Base-by-base conservation (phyloP, 2,888 invertebrate species). In the Petrolisthes cinctipes region DNA sequence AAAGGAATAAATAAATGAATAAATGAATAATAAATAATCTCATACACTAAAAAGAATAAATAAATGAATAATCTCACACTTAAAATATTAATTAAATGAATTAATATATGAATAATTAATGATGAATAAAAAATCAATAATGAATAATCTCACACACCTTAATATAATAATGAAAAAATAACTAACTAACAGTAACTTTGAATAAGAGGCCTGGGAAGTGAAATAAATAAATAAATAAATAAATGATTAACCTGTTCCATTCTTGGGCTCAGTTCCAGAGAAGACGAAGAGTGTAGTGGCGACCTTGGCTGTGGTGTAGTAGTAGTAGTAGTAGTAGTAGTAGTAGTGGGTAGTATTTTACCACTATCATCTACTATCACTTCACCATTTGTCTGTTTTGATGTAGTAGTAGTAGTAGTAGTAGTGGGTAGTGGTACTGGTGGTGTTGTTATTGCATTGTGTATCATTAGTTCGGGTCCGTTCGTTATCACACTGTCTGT, bases 211-310 rank as follows among this genome's bases (percentile, higher is more conserved):
- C n/a, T n/a, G n/a, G n/a, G n/a, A n/a, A n/a, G n/a, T n/a, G n/a
- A n/a, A n/a, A 37, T 37, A 37, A 37, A 37, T 37, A 37, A 37
- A 37, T 37, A 37, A 37, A 54, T 17, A 17, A 80, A 56, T 23
- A 56, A 37, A 4, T 82, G 57, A 57, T 20, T 81, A 57, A 89
- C 90, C 80, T 92, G 91, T 78, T 92, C 92, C 86, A 92, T 91
- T 54, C 91, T 85, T 9, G 91, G 92, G 81, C 91, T 91, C 56
- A 91, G 85, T 83, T 92, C 92, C 57, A 91, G 68, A 0, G 91
- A 91, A 51, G 90, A 90, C 6, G 89, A 83, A 83, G 90, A 83
- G 76, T 92, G 91, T 6, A 92, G 85, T 53, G 91, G 91, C 71
- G 92, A 86, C 17, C 92, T 91, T 0, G 91, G 91, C 9, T 79